phyloP scores from a whole-genome alignment of 1,140 invertebrate genomes.

The Drosophila ambigua region DNA sequence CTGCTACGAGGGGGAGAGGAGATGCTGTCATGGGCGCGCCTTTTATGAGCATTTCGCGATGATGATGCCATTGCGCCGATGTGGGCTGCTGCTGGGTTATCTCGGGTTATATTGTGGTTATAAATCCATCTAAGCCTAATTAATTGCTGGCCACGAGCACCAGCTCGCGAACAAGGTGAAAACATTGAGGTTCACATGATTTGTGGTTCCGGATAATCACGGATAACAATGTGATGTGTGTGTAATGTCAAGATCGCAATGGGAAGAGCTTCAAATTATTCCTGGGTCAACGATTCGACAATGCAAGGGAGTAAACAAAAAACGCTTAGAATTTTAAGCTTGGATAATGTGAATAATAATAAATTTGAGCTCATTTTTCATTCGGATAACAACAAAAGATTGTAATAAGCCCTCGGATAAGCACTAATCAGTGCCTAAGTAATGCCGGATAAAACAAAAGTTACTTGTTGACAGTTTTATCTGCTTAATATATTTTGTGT shows the following conservation, averaged over 20 bases:
- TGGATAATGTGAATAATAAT: no score
- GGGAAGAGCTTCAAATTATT: neutral
- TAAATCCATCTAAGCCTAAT: slow-evolving; percentile 46
- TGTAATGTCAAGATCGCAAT: slow-evolving; percentile 10
- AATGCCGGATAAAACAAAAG: no score
- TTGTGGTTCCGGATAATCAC: slow-evolving; percentile 51
- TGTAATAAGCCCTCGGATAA: no score
- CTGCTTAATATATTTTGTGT: no score
- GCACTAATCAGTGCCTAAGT: no score
- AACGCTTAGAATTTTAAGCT: neutral
- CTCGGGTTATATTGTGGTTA: slow-evolving; percentile 40
- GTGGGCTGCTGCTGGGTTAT: slow-evolving; percentile 50
- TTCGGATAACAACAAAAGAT: no score
- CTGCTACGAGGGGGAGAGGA: slow-evolving; percentile 6
- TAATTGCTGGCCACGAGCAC: slow-evolving; percentile 26
- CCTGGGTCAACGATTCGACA: no score
- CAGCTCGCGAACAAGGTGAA: slow-evolving; percentile 39
- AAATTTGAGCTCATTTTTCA: no score
- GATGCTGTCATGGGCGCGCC: slow-evolving; percentile 77
- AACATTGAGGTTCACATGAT: slow-evolving; percentile 42
- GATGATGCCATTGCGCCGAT: slow-evolving; percentile 61
- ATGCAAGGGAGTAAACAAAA: no score
- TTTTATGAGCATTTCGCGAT: slow-evolving; percentile 75
- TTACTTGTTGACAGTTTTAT: no score
- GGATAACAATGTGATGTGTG: slow-evolving; percentile 35